A percentile compares a stretch with the other conserved stretches of the same genome.
phyloP scores from a whole-genome alignment of 2,888 invertebrate genomes.

The Saturnia japonica region DNA sequence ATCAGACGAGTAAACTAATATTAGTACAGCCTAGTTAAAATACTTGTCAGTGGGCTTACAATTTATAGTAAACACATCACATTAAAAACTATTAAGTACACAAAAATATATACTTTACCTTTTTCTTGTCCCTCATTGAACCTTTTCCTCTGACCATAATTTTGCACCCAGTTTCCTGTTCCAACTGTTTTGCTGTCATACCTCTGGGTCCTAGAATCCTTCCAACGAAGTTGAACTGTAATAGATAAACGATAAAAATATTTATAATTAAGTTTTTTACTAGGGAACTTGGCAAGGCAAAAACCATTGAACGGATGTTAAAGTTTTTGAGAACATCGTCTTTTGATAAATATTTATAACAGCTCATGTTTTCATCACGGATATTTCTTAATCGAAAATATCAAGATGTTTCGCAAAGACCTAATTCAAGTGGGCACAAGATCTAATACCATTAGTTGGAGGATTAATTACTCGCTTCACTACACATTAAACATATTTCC shows the following conservation, averaged over 20 bases:
- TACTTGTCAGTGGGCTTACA: too few species aligned
- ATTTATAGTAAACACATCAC: neutral
- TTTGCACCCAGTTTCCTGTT: constrained; percentile 99
- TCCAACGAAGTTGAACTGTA: constrained; percentile 99
- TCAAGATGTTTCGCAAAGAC: constrained; percentile 16
- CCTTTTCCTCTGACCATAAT: constrained; percentile 99
- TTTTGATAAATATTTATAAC: constrained; percentile 20
- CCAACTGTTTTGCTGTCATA: constrained; percentile 99
- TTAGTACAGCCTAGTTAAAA: neutral
- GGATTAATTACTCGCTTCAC: constrained; percentile 71
- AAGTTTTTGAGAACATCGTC: constrained; percentile 15
- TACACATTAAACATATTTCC: constrained; percentile 68
- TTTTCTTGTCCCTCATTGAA: constrained; percentile 99
- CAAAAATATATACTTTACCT: constrained; percentile 84
- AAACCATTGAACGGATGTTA: constrained; percentile 18
- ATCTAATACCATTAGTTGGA: constrained; percentile 43
- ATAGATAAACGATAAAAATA: constrained; percentile 55
- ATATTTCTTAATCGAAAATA: constrained; percentile 19
- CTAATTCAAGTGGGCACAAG: constrained; percentile 27
- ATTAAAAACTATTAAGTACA: neutral
- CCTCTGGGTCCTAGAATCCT: constrained; percentile 99
- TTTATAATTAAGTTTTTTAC: constrained; percentile 6
- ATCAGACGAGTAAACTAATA: neutral
- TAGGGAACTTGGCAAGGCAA: constrained; percentile 18
- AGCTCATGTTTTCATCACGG: constrained; percentile 17